Conservation (phyloP, 2,797 vertebrate genomes). For the Rhabdophis nuchalis region DNA sequence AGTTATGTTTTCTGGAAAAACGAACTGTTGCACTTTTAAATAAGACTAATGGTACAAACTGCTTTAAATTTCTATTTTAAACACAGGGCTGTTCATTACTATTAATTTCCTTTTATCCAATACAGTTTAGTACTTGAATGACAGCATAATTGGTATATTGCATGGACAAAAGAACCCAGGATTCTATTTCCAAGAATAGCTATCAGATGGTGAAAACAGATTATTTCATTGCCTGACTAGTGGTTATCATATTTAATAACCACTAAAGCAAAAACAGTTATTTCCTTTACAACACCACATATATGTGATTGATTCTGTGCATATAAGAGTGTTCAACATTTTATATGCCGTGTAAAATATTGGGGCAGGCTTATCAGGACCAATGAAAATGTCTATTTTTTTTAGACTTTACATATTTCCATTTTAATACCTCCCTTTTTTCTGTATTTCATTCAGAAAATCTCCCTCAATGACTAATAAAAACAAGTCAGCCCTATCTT, state of each 20-base stretch:
- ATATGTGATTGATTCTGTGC: not conserved
- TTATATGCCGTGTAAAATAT: not conserved
- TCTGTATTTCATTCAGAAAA: not conserved
- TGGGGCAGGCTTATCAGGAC: not conserved
- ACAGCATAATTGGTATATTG: conserved; percentile 23
- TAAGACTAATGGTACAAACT: conserved; percentile 55
- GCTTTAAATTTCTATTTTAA: conserved; percentile 43
- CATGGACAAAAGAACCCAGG: rapidly evolving
- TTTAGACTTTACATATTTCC: not conserved
- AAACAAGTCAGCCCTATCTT: not conserved
- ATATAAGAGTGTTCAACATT: not conserved
- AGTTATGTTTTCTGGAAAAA: conserved; percentile 17
- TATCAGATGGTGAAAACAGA: not conserved
- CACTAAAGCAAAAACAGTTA: not conserved
- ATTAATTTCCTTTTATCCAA: not conserved
- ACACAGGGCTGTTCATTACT: conserved; percentile 31
- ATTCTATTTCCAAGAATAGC: not conserved
- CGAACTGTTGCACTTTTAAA: conserved; percentile 46
- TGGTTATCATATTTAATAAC: not conserved
- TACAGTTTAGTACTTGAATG: conserved; percentile 4
- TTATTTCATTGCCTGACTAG: not conserved
- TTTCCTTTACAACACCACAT: not conserved
- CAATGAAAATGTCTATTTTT: not conserved
- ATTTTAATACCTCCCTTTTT: not conserved
- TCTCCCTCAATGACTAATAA: not conserved